Evolutionary conservation across 2,888 invertebrate species (phyloP), one percentile per base, ranked within the genome.

Genomic region (Gryllus longicercus): DNA sequence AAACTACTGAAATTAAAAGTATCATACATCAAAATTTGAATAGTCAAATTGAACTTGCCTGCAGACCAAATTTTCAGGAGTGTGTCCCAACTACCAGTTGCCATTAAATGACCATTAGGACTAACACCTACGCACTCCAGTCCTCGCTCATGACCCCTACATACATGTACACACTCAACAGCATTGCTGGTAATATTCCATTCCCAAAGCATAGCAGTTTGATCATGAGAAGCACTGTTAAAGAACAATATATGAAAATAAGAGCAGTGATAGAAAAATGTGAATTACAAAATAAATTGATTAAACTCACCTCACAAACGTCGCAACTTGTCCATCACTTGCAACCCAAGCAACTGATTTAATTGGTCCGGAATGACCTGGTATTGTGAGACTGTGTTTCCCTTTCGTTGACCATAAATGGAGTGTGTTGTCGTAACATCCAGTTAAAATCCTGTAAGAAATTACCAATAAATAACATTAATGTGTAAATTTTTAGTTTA

Each of bases 1-100:
- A 38, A 38, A 38, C 38, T 38, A 8, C 8, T 38, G 38, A 38
- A 38, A 38, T 38, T 23, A 78, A 21, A 75, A 75, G 49, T 81
- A 25, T 77, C 79, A 79, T 18, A 50, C 80, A 83, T 81, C 77
- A 80, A 50, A n/a, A 76, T 81, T 50, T 23, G 51, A 74, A 79
- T 79, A 38, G 18, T 74, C 21, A 79, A 77, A 80, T 23, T 8
- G 38, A 76, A 86, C 89, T 88, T 87, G 92, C 92, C 91, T 23
- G 94, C 90, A 79, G 95, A 95, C 98, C 98, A 98, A 83, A 98
- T 90, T 87, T 97, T 97, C 11, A 98, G 87, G 89, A 94, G 93
- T 75, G 93, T 95, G 86, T 98, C 98, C 96, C 96, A 98, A 77
- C 96, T 94, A 50, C 97, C 98, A 11, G 96, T 96, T 11, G 95